These are phyloP conservation scores for Sycophila texana DNA, from an alignment of 2,888 invertebrate species.

Conservation along the genomic window DNA sequence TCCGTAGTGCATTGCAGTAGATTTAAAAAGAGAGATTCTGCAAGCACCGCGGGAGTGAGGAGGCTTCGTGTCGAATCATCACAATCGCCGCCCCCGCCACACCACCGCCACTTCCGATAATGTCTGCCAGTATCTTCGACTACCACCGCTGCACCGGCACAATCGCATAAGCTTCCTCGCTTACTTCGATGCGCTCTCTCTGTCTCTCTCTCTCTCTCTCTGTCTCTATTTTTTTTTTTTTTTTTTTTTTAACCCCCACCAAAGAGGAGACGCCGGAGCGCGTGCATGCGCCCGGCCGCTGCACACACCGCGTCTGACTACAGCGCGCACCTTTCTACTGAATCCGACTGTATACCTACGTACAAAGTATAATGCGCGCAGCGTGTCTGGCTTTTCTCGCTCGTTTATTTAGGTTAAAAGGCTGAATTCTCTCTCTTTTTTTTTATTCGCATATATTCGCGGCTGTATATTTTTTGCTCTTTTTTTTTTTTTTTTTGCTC, in stretches of 20 bases:
- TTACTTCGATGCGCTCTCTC: background rate
- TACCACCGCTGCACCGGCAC: background rate
- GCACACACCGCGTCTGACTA: background rate
- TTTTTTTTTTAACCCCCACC: too few species aligned
- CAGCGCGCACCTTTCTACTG: conserved; percentile 20
- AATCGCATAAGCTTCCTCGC: background rate
- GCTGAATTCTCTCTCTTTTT: conserved; percentile 10
- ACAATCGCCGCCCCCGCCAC: conserved; percentile 31
- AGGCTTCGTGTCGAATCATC: conserved; percentile 74
- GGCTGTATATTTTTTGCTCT: background rate
- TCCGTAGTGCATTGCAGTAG: conserved; percentile 97
- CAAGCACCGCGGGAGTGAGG: conserved; percentile 97
- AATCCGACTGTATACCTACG: background rate
- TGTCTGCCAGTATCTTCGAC: conserved; percentile 13
- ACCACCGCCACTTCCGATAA: conserved; percentile 27
- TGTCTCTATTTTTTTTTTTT: too few species aligned
- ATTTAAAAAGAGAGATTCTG: conserved; percentile 81
- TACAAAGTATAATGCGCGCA: too few species aligned
- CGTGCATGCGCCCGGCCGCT: too few species aligned
- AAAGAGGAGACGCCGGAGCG: too few species aligned
- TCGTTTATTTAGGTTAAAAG: conserved; percentile 49
- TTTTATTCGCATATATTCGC: background rate
- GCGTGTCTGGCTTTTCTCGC: background rate
- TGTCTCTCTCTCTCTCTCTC: too few species aligned
- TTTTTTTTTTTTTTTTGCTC: background rate